A percentile compares a stretch with the other conserved stretches of the same genome.
Conservation (phyloP, 2,113 vertebrate species). For the Ptyas mucosa region DNA sequence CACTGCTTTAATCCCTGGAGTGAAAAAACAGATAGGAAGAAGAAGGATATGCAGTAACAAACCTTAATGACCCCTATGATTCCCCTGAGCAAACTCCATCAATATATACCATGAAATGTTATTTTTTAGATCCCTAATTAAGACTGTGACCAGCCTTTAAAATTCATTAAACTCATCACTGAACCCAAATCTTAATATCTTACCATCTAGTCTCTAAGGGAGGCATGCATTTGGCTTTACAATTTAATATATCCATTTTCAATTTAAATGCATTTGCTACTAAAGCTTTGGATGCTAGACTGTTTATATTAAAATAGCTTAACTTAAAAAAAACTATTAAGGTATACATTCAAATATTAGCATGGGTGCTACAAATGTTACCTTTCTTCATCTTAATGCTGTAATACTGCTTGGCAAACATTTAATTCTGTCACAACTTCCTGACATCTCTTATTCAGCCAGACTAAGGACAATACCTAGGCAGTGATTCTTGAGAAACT, state of each 20-base stretch:
- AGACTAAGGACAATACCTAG: too few relatives aligned
- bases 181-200: conserved; percentile 46
- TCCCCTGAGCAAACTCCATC: conserved; percentile 29
- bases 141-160: conserved; percentile 44
- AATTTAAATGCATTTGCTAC: conserved; percentile 52
- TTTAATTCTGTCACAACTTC: not conserved
- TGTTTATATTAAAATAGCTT: conserved; percentile 36
- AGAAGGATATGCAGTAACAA: conserved; percentile 38
- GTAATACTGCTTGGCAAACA: not conserved
- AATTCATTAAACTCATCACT: conserved; percentile 45
- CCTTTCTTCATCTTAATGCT: not conserved
- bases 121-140: conserved; percentile 39
- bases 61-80: not conserved
- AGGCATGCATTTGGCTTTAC: conserved; percentile 32
- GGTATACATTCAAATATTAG: not conserved
- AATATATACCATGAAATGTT: conserved; percentile 1
- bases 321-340: not conserved
- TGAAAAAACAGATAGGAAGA: not conserved
- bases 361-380: too few relatives aligned
- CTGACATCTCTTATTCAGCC: not conserved
- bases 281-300: not conserved
- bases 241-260: conserved; percentile 56
- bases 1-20: not conserved
- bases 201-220: conserved; percentile 25
- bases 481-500: not conserved